These are phyloP conservation scores for Bubo scandiacus DNA, from an alignment of 2,113 vertebrate species.

Conservation along the genomic window DNA sequence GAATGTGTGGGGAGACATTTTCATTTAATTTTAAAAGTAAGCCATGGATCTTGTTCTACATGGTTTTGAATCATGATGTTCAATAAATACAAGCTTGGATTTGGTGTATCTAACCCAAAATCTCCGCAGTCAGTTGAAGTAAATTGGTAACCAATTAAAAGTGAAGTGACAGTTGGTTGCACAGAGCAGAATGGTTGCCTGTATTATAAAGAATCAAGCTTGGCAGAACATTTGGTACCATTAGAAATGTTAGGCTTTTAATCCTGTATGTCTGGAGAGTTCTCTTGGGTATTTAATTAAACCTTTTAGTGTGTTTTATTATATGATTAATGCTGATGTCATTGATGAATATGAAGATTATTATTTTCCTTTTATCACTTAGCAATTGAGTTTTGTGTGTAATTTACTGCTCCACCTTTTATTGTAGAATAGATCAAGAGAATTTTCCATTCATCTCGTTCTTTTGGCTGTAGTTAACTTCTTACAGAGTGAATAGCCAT, in stretches of 20 bases:
- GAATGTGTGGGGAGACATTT: background rate
- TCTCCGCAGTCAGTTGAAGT: background rate
- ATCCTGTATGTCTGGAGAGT: background rate
- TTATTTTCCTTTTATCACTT: conserved; percentile 32
- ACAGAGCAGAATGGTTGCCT: background rate
- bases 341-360: background rate
- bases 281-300: conserved; percentile 24
- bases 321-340: conserved; percentile 6
- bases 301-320: background rate
- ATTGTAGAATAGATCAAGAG: background rate
- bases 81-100: background rate
- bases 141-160: background rate
- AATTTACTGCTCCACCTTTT: conserved; percentile 35
- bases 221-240: background rate
- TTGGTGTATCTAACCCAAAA: background rate
- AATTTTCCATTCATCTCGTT: conserved; percentile 35
- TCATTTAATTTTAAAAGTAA: background rate
- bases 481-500: background rate
- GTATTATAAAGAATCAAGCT: background rate
- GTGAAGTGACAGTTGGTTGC: background rate
- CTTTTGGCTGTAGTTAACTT: background rate
- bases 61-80: background rate
- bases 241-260: background rate
- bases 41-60: fast-evolving
- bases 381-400: conserved; percentile 16